These are phyloP conservation scores for Halcyon smyrnensis DNA, from an alignment of 2,797 vertebrate genomes.

Conservation along the genomic window DNA sequence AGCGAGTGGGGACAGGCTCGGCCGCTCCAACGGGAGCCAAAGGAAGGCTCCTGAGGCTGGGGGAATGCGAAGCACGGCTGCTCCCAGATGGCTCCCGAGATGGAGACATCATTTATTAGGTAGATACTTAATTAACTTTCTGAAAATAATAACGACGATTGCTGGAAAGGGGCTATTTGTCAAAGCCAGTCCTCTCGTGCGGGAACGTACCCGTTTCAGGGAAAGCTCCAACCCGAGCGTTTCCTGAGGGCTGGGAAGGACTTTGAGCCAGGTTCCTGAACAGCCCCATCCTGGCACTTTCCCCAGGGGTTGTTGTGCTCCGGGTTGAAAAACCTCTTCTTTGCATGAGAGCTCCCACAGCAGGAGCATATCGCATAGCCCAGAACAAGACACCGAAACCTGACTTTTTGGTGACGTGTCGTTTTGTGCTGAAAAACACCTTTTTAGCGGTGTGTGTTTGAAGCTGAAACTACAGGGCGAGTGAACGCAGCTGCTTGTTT, in stretches of 20 bases:
- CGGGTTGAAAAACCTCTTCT: neutral
- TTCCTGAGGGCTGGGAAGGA: neutral
- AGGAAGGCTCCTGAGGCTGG: neutral
- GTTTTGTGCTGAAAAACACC: neutral
- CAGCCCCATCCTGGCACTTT: neutral
- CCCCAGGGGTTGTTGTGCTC: accelerated
- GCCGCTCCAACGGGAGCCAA: neutral
- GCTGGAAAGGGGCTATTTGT: constrained; percentile 32
- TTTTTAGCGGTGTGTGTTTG: accelerated
- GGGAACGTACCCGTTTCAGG: neutral
- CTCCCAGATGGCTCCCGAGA: neutral
- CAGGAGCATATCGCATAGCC: accelerated
- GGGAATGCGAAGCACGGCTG: neutral
- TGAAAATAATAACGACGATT: neutral
- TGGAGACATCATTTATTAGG: neutral
- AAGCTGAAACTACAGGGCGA: neutral
- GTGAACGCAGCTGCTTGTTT: neutral
- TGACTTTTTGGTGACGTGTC: accelerated
- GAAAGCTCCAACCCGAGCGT: neutral
- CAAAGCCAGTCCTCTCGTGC: neutral
- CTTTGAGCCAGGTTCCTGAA: neutral
- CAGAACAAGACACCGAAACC: neutral
- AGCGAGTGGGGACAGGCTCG: neutral
- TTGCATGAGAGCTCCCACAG: neutral
- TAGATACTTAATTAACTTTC: constrained; percentile 25